Conservation (phyloP, 1,140 invertebrate species). For the Aphelinus atriplicis region DNA sequence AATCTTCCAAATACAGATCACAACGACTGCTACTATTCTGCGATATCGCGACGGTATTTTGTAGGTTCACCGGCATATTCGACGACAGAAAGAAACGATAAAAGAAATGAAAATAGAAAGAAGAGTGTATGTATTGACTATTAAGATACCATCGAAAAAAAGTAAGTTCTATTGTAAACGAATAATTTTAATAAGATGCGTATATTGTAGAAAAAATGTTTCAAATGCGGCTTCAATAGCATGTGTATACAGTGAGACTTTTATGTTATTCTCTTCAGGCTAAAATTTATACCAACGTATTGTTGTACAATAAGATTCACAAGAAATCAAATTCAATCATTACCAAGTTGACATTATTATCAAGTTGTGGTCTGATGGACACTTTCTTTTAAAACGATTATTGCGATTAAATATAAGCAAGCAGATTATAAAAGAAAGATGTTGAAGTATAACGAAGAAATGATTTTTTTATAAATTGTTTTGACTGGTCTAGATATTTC, state of each 20-base stretch:
- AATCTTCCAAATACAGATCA: no score
- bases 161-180: not conserved
- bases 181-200: not conserved
- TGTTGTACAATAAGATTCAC: conserved; percentile 22
- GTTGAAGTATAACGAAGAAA: no score
- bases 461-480: no score
- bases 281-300: conserved; percentile 28
- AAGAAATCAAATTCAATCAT: not conserved
- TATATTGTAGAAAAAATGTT: conserved; percentile 11
- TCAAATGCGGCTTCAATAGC: not conserved
- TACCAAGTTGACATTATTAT: no score
- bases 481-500: no score
- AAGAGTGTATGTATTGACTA: conserved; percentile 13
- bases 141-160: not conserved
- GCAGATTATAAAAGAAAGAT: no score
- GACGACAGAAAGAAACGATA: not conserved
- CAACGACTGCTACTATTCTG: no score
- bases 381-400: no score
- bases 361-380: no score
- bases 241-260: not conserved
- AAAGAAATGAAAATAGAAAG: conserved; percentile 11
- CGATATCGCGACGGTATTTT: no score
- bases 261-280: conserved; percentile 20
- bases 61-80: no score
- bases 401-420: no score